phyloP scores from a whole-genome alignment of 2,888 invertebrate species.

The Brachycybe producta region DNA sequence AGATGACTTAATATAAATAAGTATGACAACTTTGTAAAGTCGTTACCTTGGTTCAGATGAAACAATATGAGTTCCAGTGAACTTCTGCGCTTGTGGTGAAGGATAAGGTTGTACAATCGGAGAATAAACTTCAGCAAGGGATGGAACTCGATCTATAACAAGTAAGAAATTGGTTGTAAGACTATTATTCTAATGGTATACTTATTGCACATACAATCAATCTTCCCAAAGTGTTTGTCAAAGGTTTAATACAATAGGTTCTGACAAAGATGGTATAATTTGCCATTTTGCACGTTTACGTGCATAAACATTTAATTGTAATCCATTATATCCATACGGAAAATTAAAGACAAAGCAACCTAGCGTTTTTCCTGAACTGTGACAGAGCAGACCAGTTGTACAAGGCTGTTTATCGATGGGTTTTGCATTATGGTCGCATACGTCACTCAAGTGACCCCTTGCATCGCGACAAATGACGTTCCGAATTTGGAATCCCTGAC shows the following conservation, averaged over 20 bases:
- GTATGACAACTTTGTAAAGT: conserved; percentile 9
- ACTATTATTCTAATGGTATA: too few relatives aligned
- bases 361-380: too few relatives aligned
- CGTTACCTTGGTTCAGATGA: conserved; percentile 71
- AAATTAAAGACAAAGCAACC: too few relatives aligned
- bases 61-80: conserved; percentile 54
- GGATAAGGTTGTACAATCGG: conserved; percentile 54
- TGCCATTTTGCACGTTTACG: too few relatives aligned
- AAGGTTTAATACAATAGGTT: too few relatives aligned
- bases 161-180: too few relatives aligned
- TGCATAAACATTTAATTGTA: too few relatives aligned
- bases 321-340: too few relatives aligned
- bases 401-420: conserved; percentile 59
- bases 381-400: conserved; percentile 32
- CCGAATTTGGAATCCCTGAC: conserved; percentile 65
- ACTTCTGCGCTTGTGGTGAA: conserved; percentile 45
- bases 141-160: conserved; percentile 1
- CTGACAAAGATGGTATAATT: too few relatives aligned
- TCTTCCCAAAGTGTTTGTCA: too few relatives aligned
- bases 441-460: conserved; percentile 41
- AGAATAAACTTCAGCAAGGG: conserved; percentile 26
- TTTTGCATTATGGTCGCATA: conserved; percentile 53
- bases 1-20: too few relatives aligned
- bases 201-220: too few relatives aligned
- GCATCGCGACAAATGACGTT: conserved; percentile 58